Conservation (phyloP, 1,140 invertebrate genomes). For the Philotrypesis tridentata region DNA sequence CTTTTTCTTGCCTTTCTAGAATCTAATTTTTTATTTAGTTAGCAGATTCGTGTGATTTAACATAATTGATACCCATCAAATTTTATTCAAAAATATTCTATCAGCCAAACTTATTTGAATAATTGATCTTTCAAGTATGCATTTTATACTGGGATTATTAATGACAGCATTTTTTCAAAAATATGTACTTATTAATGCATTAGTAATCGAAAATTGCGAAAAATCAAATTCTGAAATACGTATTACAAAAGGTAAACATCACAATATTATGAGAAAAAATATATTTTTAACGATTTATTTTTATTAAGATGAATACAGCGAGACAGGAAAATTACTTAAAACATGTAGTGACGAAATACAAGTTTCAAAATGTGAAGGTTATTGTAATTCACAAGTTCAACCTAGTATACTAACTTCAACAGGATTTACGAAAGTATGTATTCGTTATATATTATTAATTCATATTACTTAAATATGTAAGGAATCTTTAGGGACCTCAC, state of each 20-base stretch:
- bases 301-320: slow-evolving; percentile 87
- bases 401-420: slow-evolving; percentile 90
- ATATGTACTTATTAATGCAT: not conserved
- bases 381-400: slow-evolving; percentile 91
- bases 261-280: slow-evolving; percentile 2
- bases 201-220: slow-evolving; percentile 78
- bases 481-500: too few species aligned
- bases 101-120: not conserved
- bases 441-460: too few species aligned
- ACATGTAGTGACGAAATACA: slow-evolving; percentile 90
- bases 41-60: not conserved
- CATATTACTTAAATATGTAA: too few species aligned
- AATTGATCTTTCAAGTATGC: not conserved
- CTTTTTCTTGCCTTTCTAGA: not conserved
- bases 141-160: not conserved
- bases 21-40: not conserved
- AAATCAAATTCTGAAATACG: slow-evolving; percentile 86
- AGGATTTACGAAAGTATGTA: slow-evolving; percentile 88
- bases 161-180: not conserved
- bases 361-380: slow-evolving; percentile 92
- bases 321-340: slow-evolving; percentile 83
- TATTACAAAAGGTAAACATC: slow-evolving; percentile 81
- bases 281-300: not conserved
- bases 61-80: too few species aligned
- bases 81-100: too few species aligned